Base-by-base conservation (phyloP, 2,888 invertebrate species). In the Euplexia lucipara region DNA sequence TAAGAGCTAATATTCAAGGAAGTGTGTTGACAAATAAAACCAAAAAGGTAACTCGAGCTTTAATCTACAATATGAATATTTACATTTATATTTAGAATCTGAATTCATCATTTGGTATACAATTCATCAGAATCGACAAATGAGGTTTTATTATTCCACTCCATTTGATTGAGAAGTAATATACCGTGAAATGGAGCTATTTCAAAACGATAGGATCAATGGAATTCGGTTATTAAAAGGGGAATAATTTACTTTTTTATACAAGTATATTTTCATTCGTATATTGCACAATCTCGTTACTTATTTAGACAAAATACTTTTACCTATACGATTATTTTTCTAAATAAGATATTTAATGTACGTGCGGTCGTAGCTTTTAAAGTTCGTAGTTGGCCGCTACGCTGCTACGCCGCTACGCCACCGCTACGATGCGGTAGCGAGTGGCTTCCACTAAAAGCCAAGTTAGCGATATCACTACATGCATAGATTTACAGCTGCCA, bases 101-200 rank as follows among this genome's bases (percentile, higher is more conserved):
- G 49, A 51, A 66, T 64, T 61, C 44, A 65, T 56, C 37, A 73
- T 71, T 51, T 58, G 26, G 37, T 41, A 61, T 44, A 59, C 32
- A 58, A 53, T 60, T 72, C 52, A 51, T 64, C 41, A 57, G 42
- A 56, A 42, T 45, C 68, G 47, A 61, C 34, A 68, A 79, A 80
- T 75, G 49, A 68, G 61, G 67, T 64, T 69, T 54, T 61, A 68
- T 72, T 69, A 67, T 78, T 75, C 80, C 53, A 54, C 52, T 63
- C 71, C 59, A 68, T 74, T 79, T 59, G 63, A 53, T 41, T 26
- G 22, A 60, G 26, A 61, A 57, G 49, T 66, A 57, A 70, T 60
- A 41, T 45, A 18, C 48, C 41, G 37, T 51, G 47, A 44, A 70
- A 70, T 75, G 18, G 48, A 45, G 32, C 16, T 73, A 47, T 64